Evolutionary conservation across 2,797 vertebrate genomes (phyloP).

Genomic region (Mionectes olivaceus): DNA sequence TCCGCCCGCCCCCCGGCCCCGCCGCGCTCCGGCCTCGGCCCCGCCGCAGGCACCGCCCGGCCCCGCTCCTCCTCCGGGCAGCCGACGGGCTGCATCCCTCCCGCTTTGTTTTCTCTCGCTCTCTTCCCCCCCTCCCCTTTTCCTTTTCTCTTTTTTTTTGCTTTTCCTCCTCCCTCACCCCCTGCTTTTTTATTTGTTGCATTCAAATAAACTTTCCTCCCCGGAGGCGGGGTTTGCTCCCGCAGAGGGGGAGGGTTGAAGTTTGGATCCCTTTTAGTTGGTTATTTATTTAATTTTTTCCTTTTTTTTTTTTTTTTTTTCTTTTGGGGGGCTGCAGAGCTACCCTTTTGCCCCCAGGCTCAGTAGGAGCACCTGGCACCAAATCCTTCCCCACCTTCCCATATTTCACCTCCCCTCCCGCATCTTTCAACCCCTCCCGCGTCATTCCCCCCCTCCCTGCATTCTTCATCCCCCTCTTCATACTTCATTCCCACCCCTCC

Average conservation of each 20-base stretch:
- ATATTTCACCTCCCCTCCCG: background rate
- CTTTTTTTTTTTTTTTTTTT: no score
- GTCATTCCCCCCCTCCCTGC: background rate
- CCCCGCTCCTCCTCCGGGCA: slow-evolving; percentile 37
- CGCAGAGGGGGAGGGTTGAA: background rate
- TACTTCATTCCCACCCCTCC: background rate
- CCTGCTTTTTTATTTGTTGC: slow-evolving; percentile 31
- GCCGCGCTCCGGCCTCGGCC: background rate
- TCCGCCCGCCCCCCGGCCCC: background rate
- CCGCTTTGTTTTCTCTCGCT: background rate
- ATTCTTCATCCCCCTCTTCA: background rate
- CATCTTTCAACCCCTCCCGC: background rate
- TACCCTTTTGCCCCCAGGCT: no score
- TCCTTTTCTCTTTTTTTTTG: background rate
- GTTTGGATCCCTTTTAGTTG: background rate
- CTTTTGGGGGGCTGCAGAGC: no score
- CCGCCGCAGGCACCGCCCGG: slow-evolving; percentile 33
- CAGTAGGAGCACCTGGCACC: no score
- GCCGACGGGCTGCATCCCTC: background rate
- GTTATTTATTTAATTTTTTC: no score
- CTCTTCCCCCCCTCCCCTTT: background rate
- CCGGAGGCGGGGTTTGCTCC: slow-evolving; percentile 32
- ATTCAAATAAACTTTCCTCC: slow-evolving; percentile 51
- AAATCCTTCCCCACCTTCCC: no score
- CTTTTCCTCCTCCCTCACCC: no score